Base-by-base conservation (phyloP, 2,797 vertebrate species). In the Astyanax mexicanus region DNA sequence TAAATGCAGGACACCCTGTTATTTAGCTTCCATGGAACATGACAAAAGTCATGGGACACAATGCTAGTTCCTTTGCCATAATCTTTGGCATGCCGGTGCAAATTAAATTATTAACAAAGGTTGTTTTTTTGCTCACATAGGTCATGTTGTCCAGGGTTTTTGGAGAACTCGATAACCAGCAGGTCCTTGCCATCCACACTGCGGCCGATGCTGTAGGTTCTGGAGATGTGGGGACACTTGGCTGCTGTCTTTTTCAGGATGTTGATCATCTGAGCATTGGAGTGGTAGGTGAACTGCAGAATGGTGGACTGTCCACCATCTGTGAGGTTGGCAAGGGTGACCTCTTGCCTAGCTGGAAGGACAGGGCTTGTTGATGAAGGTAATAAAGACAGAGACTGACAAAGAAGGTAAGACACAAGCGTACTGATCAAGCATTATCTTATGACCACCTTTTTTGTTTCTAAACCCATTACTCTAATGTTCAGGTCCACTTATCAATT, bases 161-260 rank as follows among this genome's bases (percentile, higher is more conserved):
- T 83, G 4, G 93, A 95, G 90, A 99, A 96, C 86, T 99, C 98
- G 13, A 99, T 96, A 69, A 95, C 98, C 77, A 98, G 91, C 66
- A 99, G 91, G 35, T 99, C 95, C 81, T 92, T 93, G 71, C 98
- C 96, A 21, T 99, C 95, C 0, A 93, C 94, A 84, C 96, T 99
- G 67, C 96, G 96, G 3, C 98, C 98, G 1, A 99, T 96, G 85
- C 95, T 99, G 93, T 98, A 99, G 5, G 95, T 93, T 2, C 86
- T 92, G 67, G 98, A 91, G 75, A 99, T 93, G 4, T 95, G 92
- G 54, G 95, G 86, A 68, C 98, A 99, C 79, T 93, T 96, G 66
- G 94, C 90, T 0, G 93, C 96, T 0, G 95, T 97, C 77, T 94
- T 95, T 89, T 95, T 96, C 82, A 99, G 80, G 0, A 92, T 81